Evolutionary conservation across 1,140 invertebrate genomes (phyloP).

Genomic region (Procambarus virginalis): DNA sequence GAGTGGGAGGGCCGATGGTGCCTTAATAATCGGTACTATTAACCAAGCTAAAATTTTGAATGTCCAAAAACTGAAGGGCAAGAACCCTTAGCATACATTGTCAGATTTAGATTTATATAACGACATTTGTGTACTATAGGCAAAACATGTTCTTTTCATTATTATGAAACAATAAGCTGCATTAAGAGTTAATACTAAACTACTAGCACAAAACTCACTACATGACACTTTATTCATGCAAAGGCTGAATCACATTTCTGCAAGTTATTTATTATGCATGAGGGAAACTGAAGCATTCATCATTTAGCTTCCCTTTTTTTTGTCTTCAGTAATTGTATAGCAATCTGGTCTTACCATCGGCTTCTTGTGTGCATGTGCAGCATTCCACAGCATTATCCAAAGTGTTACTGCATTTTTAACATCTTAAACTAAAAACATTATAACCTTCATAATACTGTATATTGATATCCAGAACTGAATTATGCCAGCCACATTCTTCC

Average conservation of each 20-base stretch:
- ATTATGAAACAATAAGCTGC: neutral
- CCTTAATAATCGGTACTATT: slow-evolving; percentile 1
- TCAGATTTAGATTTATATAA: neutral
- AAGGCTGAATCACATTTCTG: slow-evolving; percentile 17
- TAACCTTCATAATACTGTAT: neutral
- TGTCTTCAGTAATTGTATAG: neutral
- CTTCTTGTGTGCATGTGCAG: slow-evolving; percentile 46
- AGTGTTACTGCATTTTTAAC: neutral
- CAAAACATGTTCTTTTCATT: neutral
- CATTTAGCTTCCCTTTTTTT: neutral
- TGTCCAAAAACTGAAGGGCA: neutral
- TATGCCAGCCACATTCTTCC: neutral
- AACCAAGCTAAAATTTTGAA: neutral
- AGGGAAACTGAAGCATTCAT: slow-evolving; percentile 1
- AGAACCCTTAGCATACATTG: neutral
- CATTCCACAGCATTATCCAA: slow-evolving; percentile 53
- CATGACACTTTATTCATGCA: slow-evolving; percentile 4
- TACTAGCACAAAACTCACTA: slow-evolving; percentile 31
- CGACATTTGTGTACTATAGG: neutral
- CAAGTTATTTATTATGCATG: neutral
- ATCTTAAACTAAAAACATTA: neutral
- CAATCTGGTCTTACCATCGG: slow-evolving; percentile 57
- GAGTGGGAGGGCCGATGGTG: slow-evolving; percentile 9
- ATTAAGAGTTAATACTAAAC: slow-evolving; percentile 8
- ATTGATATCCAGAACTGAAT: no score